phyloP scores from a whole-genome alignment of 2,797 vertebrate species.

The Pseudomugil tenellus region DNA sequence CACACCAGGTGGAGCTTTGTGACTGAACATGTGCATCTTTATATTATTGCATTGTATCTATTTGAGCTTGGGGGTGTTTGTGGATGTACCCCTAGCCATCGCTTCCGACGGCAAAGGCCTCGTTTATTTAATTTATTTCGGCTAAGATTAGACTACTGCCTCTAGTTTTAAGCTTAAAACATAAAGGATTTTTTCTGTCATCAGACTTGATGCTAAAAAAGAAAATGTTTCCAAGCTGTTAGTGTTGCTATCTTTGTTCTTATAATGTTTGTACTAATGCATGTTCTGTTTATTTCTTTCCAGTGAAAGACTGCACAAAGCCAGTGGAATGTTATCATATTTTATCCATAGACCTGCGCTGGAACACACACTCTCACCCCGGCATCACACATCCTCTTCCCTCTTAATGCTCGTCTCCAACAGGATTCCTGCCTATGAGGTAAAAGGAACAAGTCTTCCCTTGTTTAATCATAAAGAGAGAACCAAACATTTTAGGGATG shows the following conservation, averaged over 20 bases:
- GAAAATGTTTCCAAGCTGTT: background rate
- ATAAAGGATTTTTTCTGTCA: background rate
- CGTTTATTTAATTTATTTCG: background rate
- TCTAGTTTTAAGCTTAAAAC: background rate
- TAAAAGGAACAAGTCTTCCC: slow-evolving; percentile 40
- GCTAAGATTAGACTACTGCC: background rate
- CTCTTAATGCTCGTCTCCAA: slow-evolving; percentile 85
- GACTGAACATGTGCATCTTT: too few relatives aligned
- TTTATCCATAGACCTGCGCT: slow-evolving; percentile 33
- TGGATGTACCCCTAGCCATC: too few relatives aligned
- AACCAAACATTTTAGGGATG: background rate
- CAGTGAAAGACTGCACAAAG: slow-evolving; percentile 26
- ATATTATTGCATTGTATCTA: too few relatives aligned
- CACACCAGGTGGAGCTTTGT: too few relatives aligned
- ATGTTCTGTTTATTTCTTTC: background rate
- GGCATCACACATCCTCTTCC: slow-evolving; percentile 5
- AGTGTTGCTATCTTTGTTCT: background rate
- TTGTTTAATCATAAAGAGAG: background rate
- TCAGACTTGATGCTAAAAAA: background rate
- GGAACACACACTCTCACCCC: background rate
- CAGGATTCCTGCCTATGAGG: slow-evolving; percentile 88
- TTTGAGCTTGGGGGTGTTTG: too few relatives aligned
- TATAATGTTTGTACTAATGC: background rate
- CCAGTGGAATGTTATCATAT: slow-evolving; percentile 17
- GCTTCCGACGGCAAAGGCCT: too few relatives aligned